Base-by-base conservation (phyloP, 2,113 vertebrate species). In the Ibidorhyncha struthersii region DNA sequence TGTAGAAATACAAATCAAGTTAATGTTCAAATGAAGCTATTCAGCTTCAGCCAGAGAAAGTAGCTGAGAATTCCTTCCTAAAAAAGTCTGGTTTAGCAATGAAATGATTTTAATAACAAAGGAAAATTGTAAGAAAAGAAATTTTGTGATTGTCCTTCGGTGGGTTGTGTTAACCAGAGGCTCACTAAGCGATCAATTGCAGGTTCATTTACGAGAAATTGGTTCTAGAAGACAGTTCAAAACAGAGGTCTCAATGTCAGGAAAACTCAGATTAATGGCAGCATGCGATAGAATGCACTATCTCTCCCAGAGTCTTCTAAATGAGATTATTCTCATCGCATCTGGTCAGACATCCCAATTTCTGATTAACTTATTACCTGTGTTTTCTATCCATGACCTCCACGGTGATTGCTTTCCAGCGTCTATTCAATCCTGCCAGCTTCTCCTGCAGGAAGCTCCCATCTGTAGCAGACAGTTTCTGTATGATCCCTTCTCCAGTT, bases 361-460 rank as follows among this genome's bases (percentile, higher is more conserved):
- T 58, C 63, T 15, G 1, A 78, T 49, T 40, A 78, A 81, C 30
- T 88, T 49, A n/a, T 98, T 98, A 99, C 99, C 99, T 99, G 93
- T 92, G 98, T 52, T 98, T 98, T 82, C 99, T 98, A 9, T 99
- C 99, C 89, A 97, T 95, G 78, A 99, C 97, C 78, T 99, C 98
- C 0, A 72, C 61, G 6, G 97, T 93, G 55, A 99, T 85, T 8
- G 90, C 93, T 67, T 95, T 98, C 98, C 99, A 99, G 40, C 99
- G 99, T 36, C 98, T 98, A 71, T 98, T 98, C 72, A 99, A 86
- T 34, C 76, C 95, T 5, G 98, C 93, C 77, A 99, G 98, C 93
- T 99, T 99, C 82, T 99, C 99, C 92, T 99, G 98, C 15, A 99
- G 97, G 93, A 99, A 98, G 83, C 97, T 97, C 67, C 99, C 98